Conservation (phyloP, 1,140 invertebrate species). For the Paraescarpia echinospica region DNA sequence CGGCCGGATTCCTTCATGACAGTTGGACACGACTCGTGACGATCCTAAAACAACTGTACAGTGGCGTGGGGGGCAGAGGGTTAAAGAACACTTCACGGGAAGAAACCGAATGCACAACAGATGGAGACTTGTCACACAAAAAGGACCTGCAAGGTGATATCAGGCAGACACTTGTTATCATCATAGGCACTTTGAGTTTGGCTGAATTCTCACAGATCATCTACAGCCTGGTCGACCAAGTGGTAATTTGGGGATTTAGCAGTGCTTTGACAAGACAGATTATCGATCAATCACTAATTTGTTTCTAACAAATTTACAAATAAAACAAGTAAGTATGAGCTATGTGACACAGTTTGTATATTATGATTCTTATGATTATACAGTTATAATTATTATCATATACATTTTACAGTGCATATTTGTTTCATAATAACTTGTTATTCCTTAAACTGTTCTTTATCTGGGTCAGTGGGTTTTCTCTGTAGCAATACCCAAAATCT, state of each 20-base stretch:
- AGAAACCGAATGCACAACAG: not conserved
- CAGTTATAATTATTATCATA: no score
- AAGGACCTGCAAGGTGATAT: not conserved
- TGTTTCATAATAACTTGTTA: no score
- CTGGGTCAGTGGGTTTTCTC: no score
- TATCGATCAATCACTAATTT: not conserved
- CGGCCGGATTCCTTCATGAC: not conserved
- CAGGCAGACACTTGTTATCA: not conserved
- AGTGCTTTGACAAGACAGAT: not conserved
- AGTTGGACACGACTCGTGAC: not conserved
- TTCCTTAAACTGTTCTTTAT: no score
- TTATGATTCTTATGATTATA: no score
- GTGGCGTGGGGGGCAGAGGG: not conserved
- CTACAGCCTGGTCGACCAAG: not conserved
- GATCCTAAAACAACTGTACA: not conserved
- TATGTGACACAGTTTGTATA: no score
- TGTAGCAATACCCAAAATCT: no score
- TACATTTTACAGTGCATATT: no score
- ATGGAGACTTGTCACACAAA: not conserved
- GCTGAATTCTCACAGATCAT: not conserved
- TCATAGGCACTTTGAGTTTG: not conserved
- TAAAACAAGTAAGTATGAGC: no score
- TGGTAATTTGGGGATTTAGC: not conserved
- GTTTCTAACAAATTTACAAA: not conserved
- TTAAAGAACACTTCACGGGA: not conserved